These are phyloP conservation scores for Nothoprocta pentlandii DNA, from an alignment of 2,113 vertebrate species.

Conservation along the genomic window DNA sequence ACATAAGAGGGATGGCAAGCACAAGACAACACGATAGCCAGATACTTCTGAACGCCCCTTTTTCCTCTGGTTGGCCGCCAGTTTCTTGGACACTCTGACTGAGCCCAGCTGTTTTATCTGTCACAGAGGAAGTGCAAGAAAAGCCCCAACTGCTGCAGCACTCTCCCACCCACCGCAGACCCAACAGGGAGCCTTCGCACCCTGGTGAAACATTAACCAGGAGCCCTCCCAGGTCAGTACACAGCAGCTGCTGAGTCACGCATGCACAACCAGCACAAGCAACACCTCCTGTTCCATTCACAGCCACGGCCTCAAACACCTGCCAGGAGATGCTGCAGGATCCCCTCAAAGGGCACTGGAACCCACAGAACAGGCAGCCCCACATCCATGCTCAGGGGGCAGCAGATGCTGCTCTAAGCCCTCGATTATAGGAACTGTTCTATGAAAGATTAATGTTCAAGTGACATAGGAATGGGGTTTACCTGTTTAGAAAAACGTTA, in stretches of 20 bases:
- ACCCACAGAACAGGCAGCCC: not conserved
- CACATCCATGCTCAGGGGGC: not conserved
- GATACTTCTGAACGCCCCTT: not conserved
- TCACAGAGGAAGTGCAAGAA: not conserved
- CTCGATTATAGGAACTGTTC: not conserved
- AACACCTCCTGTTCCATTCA: not conserved
- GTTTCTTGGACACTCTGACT: not conserved
- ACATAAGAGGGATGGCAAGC: not conserved
- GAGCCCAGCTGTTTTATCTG: not conserved
- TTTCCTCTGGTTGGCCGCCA: not conserved
- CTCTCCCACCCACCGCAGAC: not conserved
- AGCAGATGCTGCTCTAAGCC: not conserved
- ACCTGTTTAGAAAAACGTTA: not conserved
- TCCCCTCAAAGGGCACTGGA: not conserved
- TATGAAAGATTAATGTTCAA: not conserved
- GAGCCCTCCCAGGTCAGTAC: not conserved
- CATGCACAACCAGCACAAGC: not conserved
- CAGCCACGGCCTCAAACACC: not conserved
- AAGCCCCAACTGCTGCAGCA: not conserved
- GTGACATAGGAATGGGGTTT: not conserved
- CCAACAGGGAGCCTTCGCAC: not conserved
- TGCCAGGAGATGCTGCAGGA: not conserved
- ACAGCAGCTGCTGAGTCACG: not conserved
- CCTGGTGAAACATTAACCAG: not conserved
- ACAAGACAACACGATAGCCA: rapidly evolving